Conservation (phyloP, 2,797 vertebrate species). For the Helicolenus hilgendorfi region DNA sequence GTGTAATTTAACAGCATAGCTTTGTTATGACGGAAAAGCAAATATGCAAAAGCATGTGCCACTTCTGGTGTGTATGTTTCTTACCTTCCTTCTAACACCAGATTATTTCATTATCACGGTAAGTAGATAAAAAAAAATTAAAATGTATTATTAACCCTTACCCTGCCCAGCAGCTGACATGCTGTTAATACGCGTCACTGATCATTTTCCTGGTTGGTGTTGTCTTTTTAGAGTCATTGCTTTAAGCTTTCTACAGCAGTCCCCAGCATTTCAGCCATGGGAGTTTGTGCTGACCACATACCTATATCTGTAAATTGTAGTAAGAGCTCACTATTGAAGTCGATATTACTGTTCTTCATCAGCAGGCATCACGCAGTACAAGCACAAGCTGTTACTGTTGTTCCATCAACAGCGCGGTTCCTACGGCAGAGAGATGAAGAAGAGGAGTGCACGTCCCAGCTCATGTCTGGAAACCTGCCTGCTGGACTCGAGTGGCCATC, state of each 20-base stretch:
- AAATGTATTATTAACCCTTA: too few species aligned
- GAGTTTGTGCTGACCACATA: not conserved
- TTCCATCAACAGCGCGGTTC: constrained; percentile 42
- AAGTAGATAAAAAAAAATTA: too few species aligned
- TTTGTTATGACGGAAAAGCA: too few species aligned
- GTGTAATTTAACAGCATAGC: too few species aligned
- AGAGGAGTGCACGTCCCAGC: constrained; percentile 29
- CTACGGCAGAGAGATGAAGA: constrained; percentile 61
- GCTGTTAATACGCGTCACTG: too few species aligned
- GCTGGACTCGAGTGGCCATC: constrained; percentile 39
- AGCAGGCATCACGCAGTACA: constrained; percentile 12
- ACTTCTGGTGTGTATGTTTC: too few species aligned
- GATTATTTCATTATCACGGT: too few species aligned
- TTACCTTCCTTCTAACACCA: too few species aligned
- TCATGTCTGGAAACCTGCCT: constrained; percentile 70
- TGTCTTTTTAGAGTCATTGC: not conserved
- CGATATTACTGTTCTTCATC: constrained; percentile 1
- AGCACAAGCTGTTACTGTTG: constrained; percentile 40
- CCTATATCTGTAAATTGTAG: not conserved
- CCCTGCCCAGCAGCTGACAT: too few species aligned
- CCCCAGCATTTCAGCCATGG: not conserved
- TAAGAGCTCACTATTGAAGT: not conserved
- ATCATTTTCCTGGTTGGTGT: not conserved
- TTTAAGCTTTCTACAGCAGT: not conserved
- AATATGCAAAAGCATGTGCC: too few species aligned